These are phyloP conservation scores for Sciurus niger DNA, from an alignment of 2,113 vertebrate species.

Conservation along the genomic window DNA sequence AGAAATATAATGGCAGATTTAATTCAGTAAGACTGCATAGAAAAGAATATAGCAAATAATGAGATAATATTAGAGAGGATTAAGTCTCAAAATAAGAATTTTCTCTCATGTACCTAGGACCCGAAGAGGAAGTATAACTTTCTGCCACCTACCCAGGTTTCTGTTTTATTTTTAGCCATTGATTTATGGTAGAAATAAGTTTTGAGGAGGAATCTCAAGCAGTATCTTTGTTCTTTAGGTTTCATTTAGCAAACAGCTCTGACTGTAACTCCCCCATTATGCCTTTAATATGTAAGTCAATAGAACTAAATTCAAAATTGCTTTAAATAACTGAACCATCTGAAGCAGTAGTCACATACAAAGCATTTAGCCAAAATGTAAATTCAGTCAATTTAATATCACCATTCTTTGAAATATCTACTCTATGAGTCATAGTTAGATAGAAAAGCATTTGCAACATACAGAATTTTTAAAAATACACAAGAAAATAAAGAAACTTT, in stretches of 20 bases:
- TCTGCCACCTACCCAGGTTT: background rate
- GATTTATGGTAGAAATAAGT: slow-evolving; percentile 62
- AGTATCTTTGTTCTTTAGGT: slow-evolving; percentile 21
- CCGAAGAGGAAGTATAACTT: slow-evolving; percentile 41
- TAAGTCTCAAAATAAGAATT: slow-evolving; percentile 59
- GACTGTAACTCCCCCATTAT: background rate
- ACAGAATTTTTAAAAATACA: background rate
- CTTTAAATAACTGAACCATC: slow-evolving; percentile 61
- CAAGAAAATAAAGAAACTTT: slow-evolving; percentile 30
- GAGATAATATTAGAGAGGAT: background rate
- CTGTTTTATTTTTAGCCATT: slow-evolving; percentile 23
- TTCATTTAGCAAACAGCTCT: background rate
- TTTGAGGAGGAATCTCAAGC: background rate
- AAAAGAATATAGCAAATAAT: slow-evolving; percentile 51
- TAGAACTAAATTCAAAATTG: slow-evolving; percentile 58
- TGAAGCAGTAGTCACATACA: background rate
- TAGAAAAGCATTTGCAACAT: slow-evolving; percentile 45
- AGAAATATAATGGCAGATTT: slow-evolving; percentile 56
- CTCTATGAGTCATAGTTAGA: background rate
- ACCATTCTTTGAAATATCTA: slow-evolving; percentile 54
- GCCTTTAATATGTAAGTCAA: slow-evolving; percentile 42
- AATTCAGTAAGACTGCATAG: slow-evolving; percentile 42
- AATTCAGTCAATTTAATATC: slow-evolving; percentile 51
- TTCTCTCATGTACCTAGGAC: slow-evolving; percentile 1
- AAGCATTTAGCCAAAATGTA: slow-evolving; percentile 49